These are phyloP conservation scores for Polydesmus complanatus DNA, from an alignment of 2,888 invertebrate species.

Conservation along the genomic window DNA sequence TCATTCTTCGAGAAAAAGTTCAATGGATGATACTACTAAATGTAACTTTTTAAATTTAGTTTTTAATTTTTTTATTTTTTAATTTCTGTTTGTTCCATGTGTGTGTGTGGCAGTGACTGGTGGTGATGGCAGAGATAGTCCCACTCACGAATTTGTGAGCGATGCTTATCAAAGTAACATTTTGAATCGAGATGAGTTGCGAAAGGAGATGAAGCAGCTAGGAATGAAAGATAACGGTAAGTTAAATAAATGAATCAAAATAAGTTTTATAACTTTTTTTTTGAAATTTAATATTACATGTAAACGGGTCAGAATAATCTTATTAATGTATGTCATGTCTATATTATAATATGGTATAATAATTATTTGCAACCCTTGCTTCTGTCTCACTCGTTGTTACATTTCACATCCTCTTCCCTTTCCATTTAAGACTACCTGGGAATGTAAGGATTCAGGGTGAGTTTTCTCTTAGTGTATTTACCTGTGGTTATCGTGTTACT, in stretches of 20 bases:
- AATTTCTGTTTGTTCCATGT: no score
- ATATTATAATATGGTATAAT: neutral
- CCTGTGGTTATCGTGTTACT: neutral
- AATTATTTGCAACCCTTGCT: neutral
- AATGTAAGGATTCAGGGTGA: slow-evolving; percentile 15
- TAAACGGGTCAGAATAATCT: no score
- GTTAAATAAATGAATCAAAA: neutral
- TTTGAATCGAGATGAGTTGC: slow-evolving; percentile 54
- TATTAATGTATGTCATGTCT: neutral
- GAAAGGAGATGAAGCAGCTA: slow-evolving; percentile 59
- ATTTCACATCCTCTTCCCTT: slow-evolving; percentile 2
- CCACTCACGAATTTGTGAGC: slow-evolving; percentile 55
- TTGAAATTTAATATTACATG: no score
- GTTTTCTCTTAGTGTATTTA: neutral
- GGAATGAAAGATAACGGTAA: slow-evolving; percentile 40
- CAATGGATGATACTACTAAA: slow-evolving; percentile 15
- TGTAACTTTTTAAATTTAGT: slow-evolving; percentile 14
- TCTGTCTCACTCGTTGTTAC: neutral
- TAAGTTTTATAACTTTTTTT: no score
- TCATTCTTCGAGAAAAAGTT: slow-evolving; percentile 15
- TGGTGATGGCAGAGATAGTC: slow-evolving; percentile 18
- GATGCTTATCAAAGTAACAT: slow-evolving; percentile 54
- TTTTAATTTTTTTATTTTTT: no score
- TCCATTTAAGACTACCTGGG: slow-evolving; percentile 14
- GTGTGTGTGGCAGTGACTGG: neutral